Conservation (phyloP, 2,113 vertebrate genomes). For the Oryctolagus cuniculus region mOryCun1.1 NC_091434.1:73088501-73089000, state of each 20-base stretch:
- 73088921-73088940: not conserved
- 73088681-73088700: slow-evolving; percentile 28
- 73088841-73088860: not conserved
- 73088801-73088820: slow-evolving; percentile 28
- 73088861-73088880: slow-evolving; percentile 5
- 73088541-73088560: slow-evolving; percentile 32
- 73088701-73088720: slow-evolving; percentile 58
- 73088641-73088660: slow-evolving; percentile 70
- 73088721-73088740: slow-evolving; percentile 43
- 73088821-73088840: not conserved
- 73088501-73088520: not conserved
- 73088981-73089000: not conserved
- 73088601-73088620: slow-evolving; percentile 72
- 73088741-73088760: slow-evolving; percentile 31
- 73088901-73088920: not conserved
- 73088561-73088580: slow-evolving; percentile 63
- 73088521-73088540: not conserved
- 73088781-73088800: not conserved
- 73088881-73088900: not conserved
- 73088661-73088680: slow-evolving; percentile 63
- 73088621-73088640: slow-evolving; percentile 78
- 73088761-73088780: slow-evolving; percentile 50
- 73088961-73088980: not conserved
- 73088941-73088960: not conserved
- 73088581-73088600: slow-evolving; percentile 53